Conservation (phyloP, 2,113 vertebrate species). For the Recurvirostra avosetta region DNA sequence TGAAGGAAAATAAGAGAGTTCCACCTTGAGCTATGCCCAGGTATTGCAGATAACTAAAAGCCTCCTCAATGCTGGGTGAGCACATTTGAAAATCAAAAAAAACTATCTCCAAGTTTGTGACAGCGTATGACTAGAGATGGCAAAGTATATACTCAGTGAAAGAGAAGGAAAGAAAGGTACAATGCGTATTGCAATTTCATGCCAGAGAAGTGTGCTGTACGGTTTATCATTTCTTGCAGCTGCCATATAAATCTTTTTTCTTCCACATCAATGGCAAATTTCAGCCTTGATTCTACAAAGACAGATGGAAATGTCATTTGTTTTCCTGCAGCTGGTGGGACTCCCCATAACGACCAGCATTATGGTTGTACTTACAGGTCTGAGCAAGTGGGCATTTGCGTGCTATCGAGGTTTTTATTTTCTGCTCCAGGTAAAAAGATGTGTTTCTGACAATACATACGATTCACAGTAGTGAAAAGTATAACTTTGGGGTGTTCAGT, state of each 20-base stretch:
- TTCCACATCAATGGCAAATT: background rate
- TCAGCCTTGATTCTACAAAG: background rate
- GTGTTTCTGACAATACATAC: background rate
- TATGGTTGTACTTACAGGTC: background rate
- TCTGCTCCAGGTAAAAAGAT: background rate
- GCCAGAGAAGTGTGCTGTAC: background rate
- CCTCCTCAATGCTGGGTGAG: background rate
- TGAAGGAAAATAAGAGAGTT: constrained; percentile 16
- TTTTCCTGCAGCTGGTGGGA: background rate
- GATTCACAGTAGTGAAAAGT: background rate
- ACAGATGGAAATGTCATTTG: background rate
- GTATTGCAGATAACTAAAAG: background rate
- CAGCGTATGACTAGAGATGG: background rate
- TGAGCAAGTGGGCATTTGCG: background rate
- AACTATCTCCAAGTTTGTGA: background rate
- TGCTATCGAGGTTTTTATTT: background rate
- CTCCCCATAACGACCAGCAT: background rate
- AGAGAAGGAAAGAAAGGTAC: background rate
- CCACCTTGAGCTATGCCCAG: constrained; percentile 3
- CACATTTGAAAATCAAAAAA: background rate
- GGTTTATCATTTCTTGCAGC: background rate
- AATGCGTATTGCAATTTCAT: background rate
- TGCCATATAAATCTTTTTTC: background rate
- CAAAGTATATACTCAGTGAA: background rate
- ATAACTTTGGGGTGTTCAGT: background rate